Conservation (phyloP, 1,140 invertebrate genomes). For the Achatina immaculata region DNA sequence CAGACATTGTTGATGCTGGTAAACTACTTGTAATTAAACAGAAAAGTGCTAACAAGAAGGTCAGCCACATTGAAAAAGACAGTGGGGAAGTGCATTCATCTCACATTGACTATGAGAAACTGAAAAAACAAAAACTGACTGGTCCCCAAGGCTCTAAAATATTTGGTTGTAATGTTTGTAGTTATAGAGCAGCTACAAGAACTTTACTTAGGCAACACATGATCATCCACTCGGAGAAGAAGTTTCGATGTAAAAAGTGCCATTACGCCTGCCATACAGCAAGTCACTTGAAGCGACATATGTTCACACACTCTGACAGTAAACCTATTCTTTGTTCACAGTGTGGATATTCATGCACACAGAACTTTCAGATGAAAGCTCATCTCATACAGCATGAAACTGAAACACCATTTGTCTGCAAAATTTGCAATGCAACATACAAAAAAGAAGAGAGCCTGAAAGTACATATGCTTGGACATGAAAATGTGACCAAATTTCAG, state of each 20-base stretch:
- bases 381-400: slow-evolving; percentile 22
- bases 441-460: slow-evolving; percentile 38
- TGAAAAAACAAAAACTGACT: slow-evolving; percentile 27
- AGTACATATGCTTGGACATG: slow-evolving; percentile 28
- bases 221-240: slow-evolving; percentile 26
- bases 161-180: slow-evolving; percentile 28
- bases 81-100: neutral
- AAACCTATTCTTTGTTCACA: slow-evolving; percentile 11
- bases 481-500: slow-evolving; percentile 24
- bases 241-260: slow-evolving; percentile 26
- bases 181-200: slow-evolving; percentile 30
- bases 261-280: slow-evolving; percentile 24
- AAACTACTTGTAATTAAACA: neutral
- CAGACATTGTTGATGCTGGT: neutral
- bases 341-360: slow-evolving; percentile 26
- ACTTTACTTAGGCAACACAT: slow-evolving; percentile 21
- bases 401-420: slow-evolving; percentile 18
- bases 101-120: slow-evolving; percentile 1
- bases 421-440: slow-evolving; percentile 24
- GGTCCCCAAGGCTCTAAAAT: slow-evolving; percentile 23
- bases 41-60: neutral
- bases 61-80: neutral
- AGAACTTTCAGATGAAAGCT: slow-evolving; percentile 27
- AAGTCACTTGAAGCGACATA: slow-evolving; percentile 30
- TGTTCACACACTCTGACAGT: slow-evolving; percentile 24